Conservation (phyloP, 2,797 vertebrate species). For the Hemitrygon akajei region DNA sequence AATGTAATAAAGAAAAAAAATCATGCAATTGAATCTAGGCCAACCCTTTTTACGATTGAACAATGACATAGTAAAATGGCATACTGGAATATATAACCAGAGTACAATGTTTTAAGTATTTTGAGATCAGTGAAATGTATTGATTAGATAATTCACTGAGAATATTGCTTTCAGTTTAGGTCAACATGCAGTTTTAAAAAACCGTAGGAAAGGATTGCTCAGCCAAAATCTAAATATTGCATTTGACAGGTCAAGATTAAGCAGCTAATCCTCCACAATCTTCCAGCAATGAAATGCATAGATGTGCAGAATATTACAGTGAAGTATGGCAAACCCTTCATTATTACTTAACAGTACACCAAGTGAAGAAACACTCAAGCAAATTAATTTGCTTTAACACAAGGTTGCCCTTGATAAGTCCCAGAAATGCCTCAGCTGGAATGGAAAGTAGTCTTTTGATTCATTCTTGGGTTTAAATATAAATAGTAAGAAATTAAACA, state of each 20-base stretch:
- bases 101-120: background rate
- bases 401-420: background rate
- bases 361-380: background rate
- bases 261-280: background rate
- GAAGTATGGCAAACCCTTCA: background rate
- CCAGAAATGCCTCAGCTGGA: background rate
- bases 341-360: background rate
- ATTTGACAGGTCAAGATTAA: background rate
- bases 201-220: background rate
- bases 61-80: background rate
- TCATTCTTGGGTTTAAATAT: background rate
- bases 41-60: too few species aligned
- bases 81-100: background rate
- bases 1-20: too few species aligned
- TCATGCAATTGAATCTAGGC: too few species aligned
- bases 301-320: background rate
- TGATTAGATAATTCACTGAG: background rate
- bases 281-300: background rate
- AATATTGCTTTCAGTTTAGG: background rate
- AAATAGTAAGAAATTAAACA: background rate
- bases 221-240: background rate
- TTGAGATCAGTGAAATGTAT: background rate
- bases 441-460: too few species aligned
- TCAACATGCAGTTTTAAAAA: background rate
- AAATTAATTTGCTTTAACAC: background rate